Base-by-base conservation (phyloP, 1,140 invertebrate species). In the Drosophila melanogaster region DNA sequence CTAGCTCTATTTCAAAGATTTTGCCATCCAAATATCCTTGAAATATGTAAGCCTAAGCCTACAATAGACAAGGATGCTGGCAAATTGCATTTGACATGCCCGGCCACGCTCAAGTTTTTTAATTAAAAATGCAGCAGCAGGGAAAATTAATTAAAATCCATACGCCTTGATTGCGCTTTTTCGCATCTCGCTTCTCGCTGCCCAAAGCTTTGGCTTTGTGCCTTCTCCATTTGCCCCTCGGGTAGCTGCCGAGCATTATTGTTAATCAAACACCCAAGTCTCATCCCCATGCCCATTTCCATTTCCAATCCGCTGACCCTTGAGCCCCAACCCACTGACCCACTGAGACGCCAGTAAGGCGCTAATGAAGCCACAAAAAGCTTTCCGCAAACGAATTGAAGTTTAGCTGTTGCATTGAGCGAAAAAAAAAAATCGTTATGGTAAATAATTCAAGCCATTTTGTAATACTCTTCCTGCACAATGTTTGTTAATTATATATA, bases 131-230 rank as follows among this genome's bases (percentile, higher is more conserved):
- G 65, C 47, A 67, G 74, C 83, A 75, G 69, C 50, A n/a, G 61
- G 56, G 70, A 79, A 79, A 86, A 86, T 86, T 86, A 86, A 86
- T 86, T 86, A 86, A 86, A 87, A 81, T 87, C 78, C 78, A 87
- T 86, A 74, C 77, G 78, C 64, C 78, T 75, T 85, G 81, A 87
- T 87, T 78, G 79, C 73, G 40, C 41, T 30, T 30, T 30, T 30
- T 30, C 1, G 30, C 30, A 3, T 10, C 30, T 30, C 30, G 30
- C 7, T 8, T 30, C 30, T 3, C 30, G 7, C 12, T 12, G 38
- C 37, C 38, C 60, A 55, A 54, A 50, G 67, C 55, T 60, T 26
- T 41, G 74, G 67, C 67, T 71, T 71, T 71, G 62, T 47, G 64
- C 62, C 37, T 58, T 33, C 38, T 57, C 49, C 57, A 44, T 47